Conservation (phyloP, 2,113 vertebrate species). For the Pyxicephalus adspersus region DNA sequence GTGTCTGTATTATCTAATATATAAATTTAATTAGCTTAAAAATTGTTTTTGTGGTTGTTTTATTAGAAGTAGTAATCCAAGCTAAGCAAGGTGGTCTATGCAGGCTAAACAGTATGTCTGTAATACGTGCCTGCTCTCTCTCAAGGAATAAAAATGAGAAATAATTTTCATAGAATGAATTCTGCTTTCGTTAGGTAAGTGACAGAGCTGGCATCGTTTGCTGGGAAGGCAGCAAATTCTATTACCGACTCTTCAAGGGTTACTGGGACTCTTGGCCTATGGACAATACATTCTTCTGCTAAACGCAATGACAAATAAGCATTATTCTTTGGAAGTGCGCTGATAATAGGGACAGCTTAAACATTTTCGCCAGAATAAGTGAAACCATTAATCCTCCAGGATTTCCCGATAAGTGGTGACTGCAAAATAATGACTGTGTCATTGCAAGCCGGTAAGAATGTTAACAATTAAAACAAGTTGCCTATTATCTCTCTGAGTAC, state of each 20-base stretch:
- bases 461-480: constrained; percentile 98
- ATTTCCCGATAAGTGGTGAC: constrained; percentile 97
- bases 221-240: constrained; percentile 58
- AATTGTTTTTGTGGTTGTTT: no score
- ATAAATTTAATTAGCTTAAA: no score
- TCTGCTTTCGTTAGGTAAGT: no score
- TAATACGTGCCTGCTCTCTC: no score
- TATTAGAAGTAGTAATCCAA: no score
- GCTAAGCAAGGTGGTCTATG: no score
- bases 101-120: no score
- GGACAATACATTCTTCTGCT: constrained; percentile 89
- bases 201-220: constrained; percentile 58
- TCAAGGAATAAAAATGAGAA: no score
- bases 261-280: constrained; percentile 83
- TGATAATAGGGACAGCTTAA: constrained; percentile 99
- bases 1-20: no score
- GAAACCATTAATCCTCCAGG: constrained; percentile 99
- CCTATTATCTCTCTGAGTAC: constrained; percentile 84
- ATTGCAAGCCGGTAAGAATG: constrained; percentile 88
- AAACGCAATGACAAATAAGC: constrained; percentile 99
- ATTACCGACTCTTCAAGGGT: constrained; percentile 76
- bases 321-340: constrained; percentile 96
- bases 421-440: constrained; percentile 98
- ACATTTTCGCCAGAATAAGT: constrained; percentile 97
- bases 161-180: no score